A percentile compares a stretch with the other conserved stretches of the same genome.
phyloP scores from a whole-genome alignment of 2,113 vertebrate genomes.

The Capricornis sumatraensis region DNA sequence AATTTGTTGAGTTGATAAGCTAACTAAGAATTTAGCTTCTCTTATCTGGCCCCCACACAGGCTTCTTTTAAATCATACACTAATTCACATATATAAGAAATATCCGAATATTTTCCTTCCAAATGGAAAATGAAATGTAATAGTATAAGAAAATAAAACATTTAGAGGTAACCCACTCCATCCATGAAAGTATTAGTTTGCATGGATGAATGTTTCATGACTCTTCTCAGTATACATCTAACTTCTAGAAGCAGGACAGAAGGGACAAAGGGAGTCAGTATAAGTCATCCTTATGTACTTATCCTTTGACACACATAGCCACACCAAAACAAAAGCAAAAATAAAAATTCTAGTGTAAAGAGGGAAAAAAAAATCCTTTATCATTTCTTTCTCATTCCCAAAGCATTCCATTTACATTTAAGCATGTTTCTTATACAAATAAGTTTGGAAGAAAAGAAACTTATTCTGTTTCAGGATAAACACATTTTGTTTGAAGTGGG shows the following conservation, averaged over 20 bases:
- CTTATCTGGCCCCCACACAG: neutral
- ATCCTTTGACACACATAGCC: neutral
- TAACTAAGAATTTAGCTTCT: neutral
- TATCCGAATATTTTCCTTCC: neutral
- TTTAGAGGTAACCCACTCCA: neutral
- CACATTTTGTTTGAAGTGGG: neutral
- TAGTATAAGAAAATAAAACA: neutral
- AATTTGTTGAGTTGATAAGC: neutral
- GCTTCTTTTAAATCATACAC: neutral
- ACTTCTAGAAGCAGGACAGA: neutral
- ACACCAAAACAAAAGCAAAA: neutral
- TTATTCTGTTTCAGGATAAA: neutral
- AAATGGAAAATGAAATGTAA: neutral
- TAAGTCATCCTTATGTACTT: neutral
- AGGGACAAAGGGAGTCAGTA: neutral
- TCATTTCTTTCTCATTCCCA: neutral
- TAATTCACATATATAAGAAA: neutral
- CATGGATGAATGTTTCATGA: neutral
- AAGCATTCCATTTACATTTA: neutral
- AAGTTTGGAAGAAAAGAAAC: neutral
- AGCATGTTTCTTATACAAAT: neutral
- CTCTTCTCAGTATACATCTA: neutral
- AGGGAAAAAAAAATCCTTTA: neutral
- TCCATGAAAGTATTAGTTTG: neutral
- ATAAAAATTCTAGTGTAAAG: neutral